Percentiles rank a stretch among this genome's conserved stretches.
Evolutionary conservation across 2,113 vertebrate genomes (phyloP).

Genomic region (Dissostichus mawsoni): DNA sequence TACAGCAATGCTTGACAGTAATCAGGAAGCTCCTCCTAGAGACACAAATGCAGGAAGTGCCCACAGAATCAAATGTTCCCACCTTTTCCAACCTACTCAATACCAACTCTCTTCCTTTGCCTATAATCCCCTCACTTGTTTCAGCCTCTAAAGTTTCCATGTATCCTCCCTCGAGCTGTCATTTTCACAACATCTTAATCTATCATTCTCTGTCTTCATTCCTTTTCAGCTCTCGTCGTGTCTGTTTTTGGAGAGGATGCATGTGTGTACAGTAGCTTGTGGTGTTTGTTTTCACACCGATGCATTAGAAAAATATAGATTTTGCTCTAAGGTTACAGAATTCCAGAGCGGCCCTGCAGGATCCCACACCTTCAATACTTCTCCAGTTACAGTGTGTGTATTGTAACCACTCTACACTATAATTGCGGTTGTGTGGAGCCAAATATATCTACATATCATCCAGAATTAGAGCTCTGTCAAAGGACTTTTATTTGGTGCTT

Average conservation of each 20-base stretch:
- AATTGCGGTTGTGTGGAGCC: conserved; percentile 9
- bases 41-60: conserved; percentile 65
- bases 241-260: conserved; percentile 4
- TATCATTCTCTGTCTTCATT: not conserved
- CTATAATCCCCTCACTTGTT: conserved; percentile 3
- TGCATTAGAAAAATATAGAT: not conserved
- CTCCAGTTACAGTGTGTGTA: conserved; percentile 16
- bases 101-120: conserved; percentile 16
- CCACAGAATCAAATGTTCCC: conserved; percentile 32
- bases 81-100: not conserved
- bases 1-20: conserved; percentile 49
- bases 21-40: conserved; percentile 76
- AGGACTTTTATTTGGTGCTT: not conserved
- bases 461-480: conserved; percentile 15
- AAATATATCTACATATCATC: not conserved
- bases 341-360: conserved; percentile 2
- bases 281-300: conserved; percentile 29
- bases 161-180: not conserved
- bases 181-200: not conserved
- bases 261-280: not conserved
- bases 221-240: not conserved
- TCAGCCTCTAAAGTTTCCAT: not conserved
- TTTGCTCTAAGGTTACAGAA: conserved; percentile 33
- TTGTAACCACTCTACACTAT: not conserved
- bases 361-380: conserved; percentile 1